Evolutionary conservation across 2,888 invertebrate species (phyloP).

Genomic region (Masnerella sp.): DNA sequence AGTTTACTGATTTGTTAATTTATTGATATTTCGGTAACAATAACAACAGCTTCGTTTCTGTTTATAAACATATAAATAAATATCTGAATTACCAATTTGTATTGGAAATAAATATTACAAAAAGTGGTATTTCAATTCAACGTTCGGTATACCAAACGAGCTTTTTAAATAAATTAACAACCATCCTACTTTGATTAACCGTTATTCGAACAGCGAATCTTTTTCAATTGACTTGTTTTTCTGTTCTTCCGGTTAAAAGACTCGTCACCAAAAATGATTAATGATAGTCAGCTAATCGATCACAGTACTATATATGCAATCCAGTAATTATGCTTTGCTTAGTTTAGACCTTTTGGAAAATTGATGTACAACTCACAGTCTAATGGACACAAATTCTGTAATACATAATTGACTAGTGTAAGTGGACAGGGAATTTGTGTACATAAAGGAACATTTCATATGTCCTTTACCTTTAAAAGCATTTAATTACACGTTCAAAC

Average conservation of each 20-base stretch:
- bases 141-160: neutral
- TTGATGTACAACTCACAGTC: neutral
- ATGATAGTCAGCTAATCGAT: neutral
- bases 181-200: neutral
- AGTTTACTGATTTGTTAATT: neutral
- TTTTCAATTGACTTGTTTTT: neutral
- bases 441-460: constrained; percentile 7
- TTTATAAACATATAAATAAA: neutral
- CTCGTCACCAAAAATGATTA: constrained; percentile 1
- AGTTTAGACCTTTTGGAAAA: constrained; percentile 13
- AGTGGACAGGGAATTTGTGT: constrained; percentile 37
- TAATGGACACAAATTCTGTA: constrained; percentile 38
- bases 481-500: constrained; percentile 6
- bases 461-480: neutral
- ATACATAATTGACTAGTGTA: constrained; percentile 39
- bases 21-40: too few species aligned
- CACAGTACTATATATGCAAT: neutral
- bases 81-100: too few species aligned
- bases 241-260: neutral
- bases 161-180: neutral
- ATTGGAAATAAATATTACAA: too few species aligned
- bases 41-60: too few species aligned
- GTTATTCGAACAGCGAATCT: neutral
- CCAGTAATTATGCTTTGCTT: neutral
- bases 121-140: too few species aligned